phyloP scores from a whole-genome alignment of 2,888 invertebrate genomes.

The Scaptomyza flava region DNA sequence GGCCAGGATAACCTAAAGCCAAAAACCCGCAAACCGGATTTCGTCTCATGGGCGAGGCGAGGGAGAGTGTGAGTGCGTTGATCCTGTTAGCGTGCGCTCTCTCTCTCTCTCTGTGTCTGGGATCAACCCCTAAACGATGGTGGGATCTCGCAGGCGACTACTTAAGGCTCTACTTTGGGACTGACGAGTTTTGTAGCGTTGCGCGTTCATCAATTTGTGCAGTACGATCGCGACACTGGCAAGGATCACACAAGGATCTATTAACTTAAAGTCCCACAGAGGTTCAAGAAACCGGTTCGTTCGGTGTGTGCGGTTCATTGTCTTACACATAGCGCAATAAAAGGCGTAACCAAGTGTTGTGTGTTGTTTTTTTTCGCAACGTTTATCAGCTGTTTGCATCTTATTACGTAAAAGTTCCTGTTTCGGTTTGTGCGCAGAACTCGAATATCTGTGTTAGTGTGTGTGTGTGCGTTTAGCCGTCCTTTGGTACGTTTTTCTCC shows the following conservation, averaged over 20 bases:
- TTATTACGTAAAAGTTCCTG: conserved; percentile 38
- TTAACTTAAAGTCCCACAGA: conserved; percentile 2
- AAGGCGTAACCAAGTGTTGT: not conserved
- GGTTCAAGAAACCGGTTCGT: conserved; percentile 58
- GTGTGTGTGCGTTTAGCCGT: conserved; percentile 20
- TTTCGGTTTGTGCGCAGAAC: conserved; percentile 21
- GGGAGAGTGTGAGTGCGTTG: conserved; percentile 30
- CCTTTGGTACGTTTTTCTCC: conserved; percentile 88
- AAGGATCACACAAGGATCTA: conserved; percentile 55
- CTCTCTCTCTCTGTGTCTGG: not conserved
- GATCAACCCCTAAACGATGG: conserved; percentile 69
- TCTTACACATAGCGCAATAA: not conserved
- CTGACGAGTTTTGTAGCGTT: conserved; percentile 66
- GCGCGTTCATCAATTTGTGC: conserved; percentile 57
- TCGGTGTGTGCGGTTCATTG: conserved; percentile 29
- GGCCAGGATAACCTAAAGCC: conserved; percentile 60
- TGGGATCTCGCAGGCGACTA: conserved; percentile 58
- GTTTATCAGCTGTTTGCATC: conserved; percentile 53
- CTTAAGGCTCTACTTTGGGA: conserved; percentile 68
- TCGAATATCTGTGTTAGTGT: not conserved
- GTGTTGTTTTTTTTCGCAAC: not conserved
- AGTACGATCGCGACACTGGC: conserved; percentile 75
- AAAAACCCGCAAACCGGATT: conserved; percentile 60
- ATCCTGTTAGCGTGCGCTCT: conserved; percentile 53
- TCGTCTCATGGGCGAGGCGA: conserved; percentile 34